Base-by-base conservation (phyloP, 2,113 vertebrate genomes). In the Ploceus nigricollis region DNA sequence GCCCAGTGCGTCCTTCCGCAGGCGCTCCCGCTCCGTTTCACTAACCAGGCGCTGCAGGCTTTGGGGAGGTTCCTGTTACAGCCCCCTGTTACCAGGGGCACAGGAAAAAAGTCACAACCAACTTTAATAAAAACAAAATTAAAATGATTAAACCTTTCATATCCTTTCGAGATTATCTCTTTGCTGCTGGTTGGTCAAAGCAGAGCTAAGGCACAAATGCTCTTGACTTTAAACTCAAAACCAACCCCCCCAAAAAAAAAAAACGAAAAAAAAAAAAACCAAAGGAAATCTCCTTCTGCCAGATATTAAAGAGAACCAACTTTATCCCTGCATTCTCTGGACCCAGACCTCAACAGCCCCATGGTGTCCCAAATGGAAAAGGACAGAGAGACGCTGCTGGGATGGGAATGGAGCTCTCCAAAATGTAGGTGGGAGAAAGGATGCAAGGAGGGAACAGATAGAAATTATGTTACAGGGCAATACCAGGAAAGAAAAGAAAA, bases 61-160 rank as follows among this genome's bases (percentile, higher is more conserved):
- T 88, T 89, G 77, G 79, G 93, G 11, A 31, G 92, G 50, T 60
- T 91, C 93, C 87, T 95, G 83, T 39, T 85, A 81, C 93, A 45
- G 82, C 81, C 64, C 58, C 24, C 44, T 85, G 92, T 83, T 51
- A 88, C 73, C 64, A 69, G 69, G 89, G 93, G 95, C 87, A 91
- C 63, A 73, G 51, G 80, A 92, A 81, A 90, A 94, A 37, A 94
- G 78, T 69, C 87, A 97, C 4, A 69, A 97, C 79, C 96, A 97
- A 96, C 96, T 97, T 97, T 90, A 98, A 98, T 97, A 98, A 98
- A 98, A 97, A 97, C 97, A 96, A 97, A 98, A 98, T 96, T 98
- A 96, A 97, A 97, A 97, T 56, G 20, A 97, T 97, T 97, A 97
- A 98, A 96, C 95, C 97, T 94, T 97, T 97, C 97, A 97, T 97